A percentile compares a stretch with the other conserved stretches of the same genome.
Evolutionary conservation across 2,113 vertebrate species (phyloP).

Genomic region (Ameiurus melas): DNA sequence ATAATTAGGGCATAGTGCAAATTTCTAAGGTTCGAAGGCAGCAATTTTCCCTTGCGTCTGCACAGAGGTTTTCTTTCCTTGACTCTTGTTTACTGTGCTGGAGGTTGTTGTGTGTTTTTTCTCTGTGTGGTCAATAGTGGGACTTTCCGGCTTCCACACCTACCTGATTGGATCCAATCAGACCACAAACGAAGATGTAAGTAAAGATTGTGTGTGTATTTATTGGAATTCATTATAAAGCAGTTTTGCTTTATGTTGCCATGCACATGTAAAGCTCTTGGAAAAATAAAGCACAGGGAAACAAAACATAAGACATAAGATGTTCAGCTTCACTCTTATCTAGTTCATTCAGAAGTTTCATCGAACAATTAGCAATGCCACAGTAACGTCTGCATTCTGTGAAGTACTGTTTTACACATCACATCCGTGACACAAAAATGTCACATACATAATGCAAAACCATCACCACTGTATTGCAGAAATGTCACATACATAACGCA

Average conservation of each 20-base stretch:
- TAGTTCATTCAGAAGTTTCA: background rate
- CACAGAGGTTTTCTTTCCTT: constrained; percentile 71
- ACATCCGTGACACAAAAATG: background rate
- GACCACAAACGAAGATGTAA: constrained; percentile 98
- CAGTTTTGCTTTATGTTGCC: background rate
- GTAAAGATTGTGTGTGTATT: constrained; percentile 59
- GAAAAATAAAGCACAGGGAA: background rate
- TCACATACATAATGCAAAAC: background rate
- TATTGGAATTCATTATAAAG: background rate
- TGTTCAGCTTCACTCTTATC: background rate
- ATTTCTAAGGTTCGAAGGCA: background rate
- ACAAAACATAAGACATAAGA: too few species aligned
- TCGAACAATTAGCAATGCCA: background rate
- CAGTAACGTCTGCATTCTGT: background rate
- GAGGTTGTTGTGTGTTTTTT: constrained; percentile 98
- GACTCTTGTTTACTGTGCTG: constrained; percentile 84
- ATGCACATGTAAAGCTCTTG: background rate
- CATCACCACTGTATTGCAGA: background rate
- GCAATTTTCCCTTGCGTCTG: background rate
- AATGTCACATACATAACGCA: background rate
- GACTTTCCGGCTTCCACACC: constrained; percentile 96
- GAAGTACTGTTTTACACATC: background rate
- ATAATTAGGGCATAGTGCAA: constrained; percentile 3
- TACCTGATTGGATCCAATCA: constrained; percentile 99
- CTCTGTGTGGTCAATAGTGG: constrained; percentile 98